Evolutionary conservation across 2,888 invertebrate species (phyloP).

Genomic region (Meta bourneti): DNA sequence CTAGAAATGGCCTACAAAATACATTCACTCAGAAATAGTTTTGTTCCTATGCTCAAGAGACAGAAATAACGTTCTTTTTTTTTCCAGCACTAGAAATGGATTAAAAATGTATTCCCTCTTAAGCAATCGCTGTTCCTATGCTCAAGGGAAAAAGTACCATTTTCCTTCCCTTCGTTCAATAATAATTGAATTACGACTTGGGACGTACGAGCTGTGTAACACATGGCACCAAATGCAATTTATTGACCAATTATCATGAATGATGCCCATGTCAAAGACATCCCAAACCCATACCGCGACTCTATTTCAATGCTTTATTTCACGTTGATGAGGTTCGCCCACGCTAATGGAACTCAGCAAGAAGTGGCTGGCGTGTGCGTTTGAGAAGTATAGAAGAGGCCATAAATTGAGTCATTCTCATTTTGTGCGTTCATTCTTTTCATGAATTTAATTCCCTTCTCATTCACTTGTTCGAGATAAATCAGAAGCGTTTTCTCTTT

Average conservation of each 20-base stretch:
- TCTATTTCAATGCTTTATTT: conserved; percentile 10
- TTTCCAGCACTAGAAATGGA: too few relatives aligned
- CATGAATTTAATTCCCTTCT: not conserved
- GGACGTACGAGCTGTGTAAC: not conserved
- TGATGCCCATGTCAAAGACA: not conserved
- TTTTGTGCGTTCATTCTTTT: not conserved
- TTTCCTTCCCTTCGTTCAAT: not conserved
- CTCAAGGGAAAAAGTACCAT: too few relatives aligned
- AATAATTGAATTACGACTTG: not conserved
- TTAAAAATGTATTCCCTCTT: too few relatives aligned
- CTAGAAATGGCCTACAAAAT: too few relatives aligned
- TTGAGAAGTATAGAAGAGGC: not conserved
- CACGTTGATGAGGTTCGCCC: not conserved
- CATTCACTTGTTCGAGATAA: not conserved
- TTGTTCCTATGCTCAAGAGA: too few relatives aligned
- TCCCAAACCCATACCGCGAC: not conserved
- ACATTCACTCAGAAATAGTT: too few relatives aligned
- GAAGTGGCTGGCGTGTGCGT: not conserved
- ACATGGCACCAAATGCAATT: not conserved
- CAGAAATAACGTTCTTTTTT: too few relatives aligned
- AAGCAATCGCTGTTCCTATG: too few relatives aligned
- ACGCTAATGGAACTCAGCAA: not conserved
- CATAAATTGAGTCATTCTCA: not conserved
- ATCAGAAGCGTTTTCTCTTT: not conserved
- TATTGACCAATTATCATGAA: not conserved